Base-by-base conservation (phyloP, 1,140 invertebrate genomes). In the Dinoponera quadriceps region DNA sequence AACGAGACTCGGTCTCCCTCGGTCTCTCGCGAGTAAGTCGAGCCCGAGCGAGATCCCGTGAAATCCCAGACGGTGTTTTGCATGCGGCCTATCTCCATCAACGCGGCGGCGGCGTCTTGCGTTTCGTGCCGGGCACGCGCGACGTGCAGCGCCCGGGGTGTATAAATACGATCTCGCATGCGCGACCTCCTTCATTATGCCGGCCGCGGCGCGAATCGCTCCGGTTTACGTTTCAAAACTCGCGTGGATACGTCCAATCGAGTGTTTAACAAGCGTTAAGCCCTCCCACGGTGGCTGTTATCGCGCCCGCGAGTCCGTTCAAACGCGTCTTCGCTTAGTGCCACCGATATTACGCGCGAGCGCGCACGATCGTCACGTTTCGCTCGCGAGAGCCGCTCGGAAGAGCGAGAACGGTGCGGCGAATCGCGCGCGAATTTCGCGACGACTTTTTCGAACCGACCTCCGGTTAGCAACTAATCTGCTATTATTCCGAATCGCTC, bases 81-180 rank as follows among this genome's bases (percentile, higher is more conserved):
- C 88, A 89, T 69, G 88, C 77, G 80, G 77, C 73, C 74, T 84
- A 81, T 83, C 86, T 87, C 85, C 82, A 86, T 88, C 83, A 88
- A 78, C 83, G 38, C 38, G 38, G 38, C 38, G 33, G 33, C 33
- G 51, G 72, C 16, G 83, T 84, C 60, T 82, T 84, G 73, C 87
- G 29, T 88, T 86, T 86, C 87, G 82, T 89, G 88, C 60, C 57
- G 22, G 65, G 88, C 88, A 89, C 88, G 88, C 88, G 88, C 88
- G 82, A 87, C 88, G 81, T 85, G 85, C 66, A 85, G 88, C 51
- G 88, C 78, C 85, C 85, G 29, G 80, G 84, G 80, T 89, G 83
- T 74, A 88, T 90, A 90, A 88, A 90, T 88, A 90, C 86, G 83
- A 88, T 88, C 73, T 84, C 49, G 89, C 88, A 90, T 90, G 86